A percentile compares a stretch with the other conserved stretches of the same genome.
These are phyloP conservation scores for Paradisaea rubra DNA, from an alignment of 2,113 vertebrate genomes.

Conservation along the genomic window DNA sequence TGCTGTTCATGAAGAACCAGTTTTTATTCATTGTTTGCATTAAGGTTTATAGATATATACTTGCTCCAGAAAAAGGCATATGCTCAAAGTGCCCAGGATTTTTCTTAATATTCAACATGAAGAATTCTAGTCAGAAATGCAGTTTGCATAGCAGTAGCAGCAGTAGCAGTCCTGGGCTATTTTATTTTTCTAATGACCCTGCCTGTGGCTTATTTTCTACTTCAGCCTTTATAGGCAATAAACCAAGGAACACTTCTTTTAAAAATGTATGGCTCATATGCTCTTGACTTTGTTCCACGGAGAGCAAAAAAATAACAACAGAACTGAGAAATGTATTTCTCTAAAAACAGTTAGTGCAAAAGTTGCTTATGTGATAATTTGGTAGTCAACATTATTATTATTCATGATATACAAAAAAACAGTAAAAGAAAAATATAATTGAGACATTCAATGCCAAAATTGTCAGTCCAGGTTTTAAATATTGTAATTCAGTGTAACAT, in stretches of 20 bases:
- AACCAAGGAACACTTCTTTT: not conserved
- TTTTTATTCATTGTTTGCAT: conserved; percentile 29
- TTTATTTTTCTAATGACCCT: not conserved
- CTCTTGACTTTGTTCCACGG: not conserved
- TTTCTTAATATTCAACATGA: not conserved
- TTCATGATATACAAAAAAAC: not conserved
- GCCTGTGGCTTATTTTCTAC: not conserved
- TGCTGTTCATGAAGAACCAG: not conserved
- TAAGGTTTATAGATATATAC: conserved; percentile 8
- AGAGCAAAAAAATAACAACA: not conserved
- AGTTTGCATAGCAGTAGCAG: not conserved
- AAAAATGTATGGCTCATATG: not conserved
- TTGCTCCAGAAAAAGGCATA: not conserved
- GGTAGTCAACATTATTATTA: not conserved
- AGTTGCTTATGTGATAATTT: not conserved
- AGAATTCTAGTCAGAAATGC: not conserved
- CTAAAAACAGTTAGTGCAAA: not conserved
- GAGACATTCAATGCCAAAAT: not conserved
- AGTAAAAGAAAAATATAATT: not conserved
- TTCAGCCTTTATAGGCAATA: not conserved
- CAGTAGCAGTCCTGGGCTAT: not conserved
- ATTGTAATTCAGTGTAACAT: not conserved
- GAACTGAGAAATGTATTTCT: not conserved
- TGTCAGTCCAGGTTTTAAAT: not conserved
- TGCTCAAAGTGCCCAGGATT: not conserved